phyloP scores from a whole-genome alignment of 1,140 invertebrate genomes.

The Gyrodactylus salaris region DNA sequence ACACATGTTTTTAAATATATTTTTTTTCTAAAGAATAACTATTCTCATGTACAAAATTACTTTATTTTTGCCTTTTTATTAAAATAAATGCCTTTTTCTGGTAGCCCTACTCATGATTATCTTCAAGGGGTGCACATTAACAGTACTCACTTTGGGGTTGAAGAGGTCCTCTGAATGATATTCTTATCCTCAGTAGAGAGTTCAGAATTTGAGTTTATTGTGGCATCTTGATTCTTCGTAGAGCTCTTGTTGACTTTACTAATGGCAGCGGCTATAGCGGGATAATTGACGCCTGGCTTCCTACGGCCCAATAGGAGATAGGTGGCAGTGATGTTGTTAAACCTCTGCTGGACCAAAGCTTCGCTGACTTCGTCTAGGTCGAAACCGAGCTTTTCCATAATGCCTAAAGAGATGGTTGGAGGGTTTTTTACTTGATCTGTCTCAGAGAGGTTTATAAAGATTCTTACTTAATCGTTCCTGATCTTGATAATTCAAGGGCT shows the following conservation, averaged over 20 bases:
- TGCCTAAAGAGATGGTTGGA: too few relatives aligned
- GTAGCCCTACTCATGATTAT: too few relatives aligned
- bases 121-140: too few relatives aligned
- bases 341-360: not conserved
- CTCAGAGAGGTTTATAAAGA: too few relatives aligned
- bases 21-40: too few relatives aligned
- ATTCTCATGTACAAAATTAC: too few relatives aligned
- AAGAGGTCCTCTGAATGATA: not conserved
- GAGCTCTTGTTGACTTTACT: too few relatives aligned
- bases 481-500: not conserved
- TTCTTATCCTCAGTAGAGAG: not conserved
- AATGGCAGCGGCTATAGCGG: not conserved
- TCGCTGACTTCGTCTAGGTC: not conserved
- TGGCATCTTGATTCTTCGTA: not conserved
- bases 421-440: too few relatives aligned
- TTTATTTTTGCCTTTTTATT: too few relatives aligned
- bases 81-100: too few relatives aligned
- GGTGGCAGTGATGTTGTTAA: slow-evolving; percentile 7
- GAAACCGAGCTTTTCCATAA: slow-evolving; percentile 5
- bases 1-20: too few relatives aligned
- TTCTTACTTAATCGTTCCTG: too few relatives aligned
- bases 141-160: not conserved
- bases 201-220: not conserved
- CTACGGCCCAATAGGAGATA: slow-evolving; percentile 2
- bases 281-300: not conserved